Evolutionary conservation across 2,113 vertebrate genomes (phyloP).

Genomic region (Megaceryle torquata): DNA sequence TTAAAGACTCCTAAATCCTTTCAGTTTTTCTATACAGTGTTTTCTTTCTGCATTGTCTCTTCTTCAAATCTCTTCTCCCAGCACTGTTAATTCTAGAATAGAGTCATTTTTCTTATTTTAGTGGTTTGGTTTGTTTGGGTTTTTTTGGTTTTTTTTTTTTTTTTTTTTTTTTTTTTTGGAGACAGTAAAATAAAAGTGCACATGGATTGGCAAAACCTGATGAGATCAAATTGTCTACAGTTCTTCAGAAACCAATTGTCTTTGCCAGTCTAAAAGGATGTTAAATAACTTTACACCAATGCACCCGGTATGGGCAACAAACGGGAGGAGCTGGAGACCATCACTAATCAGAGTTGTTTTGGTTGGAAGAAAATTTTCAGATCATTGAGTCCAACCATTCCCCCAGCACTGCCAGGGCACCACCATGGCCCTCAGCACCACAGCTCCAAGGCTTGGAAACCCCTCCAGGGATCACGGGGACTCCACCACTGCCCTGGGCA

Average conservation of each 20-base stretch:
- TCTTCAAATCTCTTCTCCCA: neutral
- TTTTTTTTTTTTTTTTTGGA: neutral
- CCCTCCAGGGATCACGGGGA: too few relatives aligned
- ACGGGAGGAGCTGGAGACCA: neutral
- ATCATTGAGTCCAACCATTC: too few relatives aligned
- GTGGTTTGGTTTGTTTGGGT: too few relatives aligned
- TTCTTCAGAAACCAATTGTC: neutral
- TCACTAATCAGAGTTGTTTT: too few relatives aligned
- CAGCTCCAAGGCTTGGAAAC: too few relatives aligned
- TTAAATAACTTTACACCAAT: neutral
- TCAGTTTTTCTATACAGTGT: neutral
- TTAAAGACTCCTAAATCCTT: neutral
- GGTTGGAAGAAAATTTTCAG: too few relatives aligned
- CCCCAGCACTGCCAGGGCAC: too few relatives aligned
- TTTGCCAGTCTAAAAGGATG: neutral
- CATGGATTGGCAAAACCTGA: neutral
- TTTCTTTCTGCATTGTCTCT: neutral
- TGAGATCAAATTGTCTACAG: neutral
- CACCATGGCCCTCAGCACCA: too few relatives aligned
- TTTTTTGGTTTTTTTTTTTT: too few relatives aligned
- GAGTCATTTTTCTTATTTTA: neutral
- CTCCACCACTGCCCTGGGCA: too few relatives aligned
- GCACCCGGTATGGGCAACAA: neutral
- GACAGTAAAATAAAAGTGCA: neutral
- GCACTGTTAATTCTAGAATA: neutral